A percentile compares a stretch with the other conserved stretches of the same genome.
Evolutionary conservation across 2,888 invertebrate species (phyloP).

Genomic region (Bombyx huttoni): DNA sequence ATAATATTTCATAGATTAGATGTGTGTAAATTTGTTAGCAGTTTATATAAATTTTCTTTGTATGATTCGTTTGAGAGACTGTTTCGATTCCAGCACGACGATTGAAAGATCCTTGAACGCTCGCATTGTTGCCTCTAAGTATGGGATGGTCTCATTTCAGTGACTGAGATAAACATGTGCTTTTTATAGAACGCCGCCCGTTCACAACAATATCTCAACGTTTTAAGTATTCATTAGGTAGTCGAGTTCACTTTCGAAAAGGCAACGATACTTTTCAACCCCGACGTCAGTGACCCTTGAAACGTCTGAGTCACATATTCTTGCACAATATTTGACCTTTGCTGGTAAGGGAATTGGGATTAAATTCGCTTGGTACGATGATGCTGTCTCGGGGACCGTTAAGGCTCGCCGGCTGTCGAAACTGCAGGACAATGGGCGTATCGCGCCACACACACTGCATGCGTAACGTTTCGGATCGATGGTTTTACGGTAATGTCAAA

Average conservation of each 20-base stretch:
- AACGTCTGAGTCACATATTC: not conserved
- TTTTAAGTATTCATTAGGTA: constrained; percentile 8
- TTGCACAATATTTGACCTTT: not conserved
- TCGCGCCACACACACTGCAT: constrained; percentile 26
- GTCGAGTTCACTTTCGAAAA: not conserved
- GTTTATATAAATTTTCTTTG: no score
- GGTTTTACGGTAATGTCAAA: constrained; percentile 30
- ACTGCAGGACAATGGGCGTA: constrained; percentile 35
- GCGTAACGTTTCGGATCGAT: constrained; percentile 30
- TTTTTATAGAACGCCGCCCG: constrained; percentile 6
- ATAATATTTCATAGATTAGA: no score
- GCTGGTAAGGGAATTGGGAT: constrained; percentile 6
- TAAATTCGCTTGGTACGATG: constrained; percentile 7
- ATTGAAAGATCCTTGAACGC: constrained; percentile 4
- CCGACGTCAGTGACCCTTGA: constrained; percentile 23
- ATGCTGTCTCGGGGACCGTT: constrained; percentile 15
- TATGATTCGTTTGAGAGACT: no score
- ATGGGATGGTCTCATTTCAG: constrained; percentile 9
- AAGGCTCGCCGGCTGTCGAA: constrained; percentile 39
- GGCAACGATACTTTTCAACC: constrained; percentile 13
- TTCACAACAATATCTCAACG: constrained; percentile 1
- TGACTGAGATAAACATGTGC: constrained; percentile 5
- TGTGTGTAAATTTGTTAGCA: no score
- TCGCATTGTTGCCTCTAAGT: constrained; percentile 12
- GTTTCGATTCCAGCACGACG: no score